A percentile compares a stretch with the other conserved stretches of the same genome.
These are phyloP conservation scores for Electrophaes corylata DNA, from an alignment of 2,888 invertebrate genomes.

Conservation along the genomic window DNA sequence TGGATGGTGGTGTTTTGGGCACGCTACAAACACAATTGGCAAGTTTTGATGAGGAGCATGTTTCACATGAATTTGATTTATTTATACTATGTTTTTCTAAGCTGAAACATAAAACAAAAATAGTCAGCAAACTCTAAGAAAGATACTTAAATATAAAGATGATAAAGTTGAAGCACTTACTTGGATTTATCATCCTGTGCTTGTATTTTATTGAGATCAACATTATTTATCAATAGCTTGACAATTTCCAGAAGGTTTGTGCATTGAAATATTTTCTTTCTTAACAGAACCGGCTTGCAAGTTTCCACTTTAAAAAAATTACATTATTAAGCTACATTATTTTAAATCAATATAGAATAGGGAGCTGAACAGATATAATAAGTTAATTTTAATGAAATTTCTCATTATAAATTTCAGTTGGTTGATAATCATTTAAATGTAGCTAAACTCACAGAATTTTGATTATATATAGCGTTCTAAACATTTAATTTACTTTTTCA, in stretches of 20 bases:
- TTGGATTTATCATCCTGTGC: constrained; percentile 56
- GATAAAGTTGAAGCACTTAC: constrained; percentile 42
- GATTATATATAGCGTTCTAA: no score
- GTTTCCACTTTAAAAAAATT: constrained; percentile 69
- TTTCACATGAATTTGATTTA: constrained; percentile 52
- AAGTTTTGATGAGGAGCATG: constrained; percentile 53
- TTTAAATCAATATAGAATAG: no score
- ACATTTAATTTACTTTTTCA: no score
- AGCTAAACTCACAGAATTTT: no score
- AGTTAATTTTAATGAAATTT: no score
- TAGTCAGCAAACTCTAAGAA: neutral
- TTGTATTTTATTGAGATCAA: constrained; percentile 66
- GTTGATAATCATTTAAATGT: no score
- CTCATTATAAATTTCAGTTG: no score
- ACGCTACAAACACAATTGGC: constrained; percentile 56
- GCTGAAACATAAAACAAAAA: constrained; percentile 41
- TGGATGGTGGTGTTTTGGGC: constrained; percentile 8
- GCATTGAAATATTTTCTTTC: constrained; percentile 69
- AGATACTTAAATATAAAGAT: neutral
- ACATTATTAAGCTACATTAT: neutral
- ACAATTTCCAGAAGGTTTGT: constrained; percentile 71
- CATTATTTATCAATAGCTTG: constrained; percentile 61
- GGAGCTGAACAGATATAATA: no score
- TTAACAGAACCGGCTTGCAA: constrained; percentile 67
- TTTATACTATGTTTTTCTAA: constrained; percentile 40